phyloP scores from a whole-genome alignment of 53 echinoderm and acorn worm species.

The Echinarachnius parma region DNA sequence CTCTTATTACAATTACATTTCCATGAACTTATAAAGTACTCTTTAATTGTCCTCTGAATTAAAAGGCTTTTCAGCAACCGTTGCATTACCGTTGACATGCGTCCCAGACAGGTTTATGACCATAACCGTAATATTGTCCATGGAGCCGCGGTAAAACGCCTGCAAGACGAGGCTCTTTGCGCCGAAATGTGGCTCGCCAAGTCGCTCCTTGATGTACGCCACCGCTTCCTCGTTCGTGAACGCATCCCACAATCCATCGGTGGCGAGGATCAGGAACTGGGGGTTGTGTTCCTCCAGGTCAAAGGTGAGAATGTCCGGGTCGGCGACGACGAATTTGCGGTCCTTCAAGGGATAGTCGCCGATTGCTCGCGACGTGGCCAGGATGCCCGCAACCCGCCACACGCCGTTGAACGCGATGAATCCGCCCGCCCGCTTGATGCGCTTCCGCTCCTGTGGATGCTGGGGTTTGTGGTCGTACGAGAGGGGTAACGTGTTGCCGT shows the following conservation, averaged over 20 bases:
- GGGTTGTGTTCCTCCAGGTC: slow-evolving; percentile 62
- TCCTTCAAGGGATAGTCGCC: slow-evolving; percentile 94
- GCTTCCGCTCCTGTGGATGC: slow-evolving; percentile 74
- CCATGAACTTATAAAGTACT: too few relatives aligned
- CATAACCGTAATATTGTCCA: slow-evolving; percentile 97
- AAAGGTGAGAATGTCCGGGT: slow-evolving; percentile 86
- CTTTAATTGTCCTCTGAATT: too few relatives aligned
- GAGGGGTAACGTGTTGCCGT: slow-evolving; percentile 78
- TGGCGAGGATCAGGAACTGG: slow-evolving; percentile 89
- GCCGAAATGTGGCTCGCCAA: slow-evolving; percentile 84
- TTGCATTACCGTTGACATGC: too few relatives aligned
- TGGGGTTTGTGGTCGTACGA: slow-evolving; percentile 98
- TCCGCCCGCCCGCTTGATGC: slow-evolving; percentile 93
- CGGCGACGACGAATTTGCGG: slow-evolving; percentile 77
- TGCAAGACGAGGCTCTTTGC: slow-evolving; percentile 91
- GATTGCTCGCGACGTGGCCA: slow-evolving; percentile 93
- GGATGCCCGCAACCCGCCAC: slow-evolving; percentile 92
- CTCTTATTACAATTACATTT: too few relatives aligned
- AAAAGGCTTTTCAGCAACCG: too few relatives aligned
- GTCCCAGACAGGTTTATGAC: slow-evolving; percentile 77
- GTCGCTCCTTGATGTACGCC: slow-evolving; percentile 73
- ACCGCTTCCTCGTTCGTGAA: slow-evolving; percentile 96
- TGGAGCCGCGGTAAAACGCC: slow-evolving; percentile 75
- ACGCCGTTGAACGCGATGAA: slow-evolving; percentile 95
- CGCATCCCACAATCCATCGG: slow-evolving; percentile 95